These are phyloP conservation scores for Cebidichthys violaceus DNA, from an alignment of 2,113 vertebrate genomes.

Conservation along the genomic window DNA sequence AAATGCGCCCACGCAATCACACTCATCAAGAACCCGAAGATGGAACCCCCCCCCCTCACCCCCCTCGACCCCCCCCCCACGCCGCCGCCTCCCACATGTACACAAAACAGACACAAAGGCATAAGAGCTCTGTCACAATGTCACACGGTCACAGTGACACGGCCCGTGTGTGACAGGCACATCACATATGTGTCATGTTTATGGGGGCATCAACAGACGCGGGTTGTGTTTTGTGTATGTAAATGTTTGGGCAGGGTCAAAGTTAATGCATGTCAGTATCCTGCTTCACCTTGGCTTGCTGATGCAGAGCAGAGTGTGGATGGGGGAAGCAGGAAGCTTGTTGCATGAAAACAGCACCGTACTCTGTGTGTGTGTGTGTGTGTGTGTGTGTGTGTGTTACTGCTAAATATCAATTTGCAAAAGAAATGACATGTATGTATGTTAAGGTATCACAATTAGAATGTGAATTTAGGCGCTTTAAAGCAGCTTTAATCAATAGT, in stretches of 20 bases:
- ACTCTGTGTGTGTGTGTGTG: no score
- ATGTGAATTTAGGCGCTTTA: neutral
- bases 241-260: slow-evolving; percentile 74
- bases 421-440: neutral
- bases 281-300: slow-evolving; percentile 68
- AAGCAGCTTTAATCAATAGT: neutral
- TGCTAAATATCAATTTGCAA: neutral
- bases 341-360: slow-evolving; percentile 6
- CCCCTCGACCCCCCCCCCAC: neutral
- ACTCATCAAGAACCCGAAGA: slow-evolving; percentile 50
- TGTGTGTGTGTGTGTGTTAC: no score
- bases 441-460: neutral
- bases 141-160: slow-evolving; percentile 62
- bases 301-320: slow-evolving; percentile 40
- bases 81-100: neutral
- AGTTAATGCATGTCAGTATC: slow-evolving; percentile 71
- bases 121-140: slow-evolving; percentile 57
- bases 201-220: slow-evolving; percentile 54
- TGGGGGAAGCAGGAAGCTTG: slow-evolving; percentile 9
- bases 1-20: slow-evolving; percentile 51
- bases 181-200: slow-evolving; percentile 74
- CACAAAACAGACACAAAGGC: slow-evolving; percentile 46
- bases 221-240: slow-evolving; percentile 73
- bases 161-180: slow-evolving; percentile 58
- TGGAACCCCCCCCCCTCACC: neutral